phyloP scores from a whole-genome alignment of 2,113 vertebrate genomes.

The Apodemus sylvaticus region DNA sequence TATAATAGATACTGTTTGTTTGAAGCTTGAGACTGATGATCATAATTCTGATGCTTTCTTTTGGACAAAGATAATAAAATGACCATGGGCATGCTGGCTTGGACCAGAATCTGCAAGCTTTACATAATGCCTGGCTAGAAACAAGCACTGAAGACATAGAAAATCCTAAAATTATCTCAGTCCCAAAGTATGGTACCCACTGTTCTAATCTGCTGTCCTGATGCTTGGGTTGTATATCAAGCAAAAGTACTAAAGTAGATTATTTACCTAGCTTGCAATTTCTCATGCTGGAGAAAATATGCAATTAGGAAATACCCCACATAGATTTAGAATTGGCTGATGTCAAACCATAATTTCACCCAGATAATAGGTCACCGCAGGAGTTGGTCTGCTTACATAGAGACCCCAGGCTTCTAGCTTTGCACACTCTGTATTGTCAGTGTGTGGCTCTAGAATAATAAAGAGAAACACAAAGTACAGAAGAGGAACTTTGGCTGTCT shows the following conservation, averaged over 20 bases:
- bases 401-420: not conserved
- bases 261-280: conserved; percentile 61
- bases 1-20: conserved; percentile 59
- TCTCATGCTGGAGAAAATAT: conserved; percentile 63
- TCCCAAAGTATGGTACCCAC: conserved; percentile 22
- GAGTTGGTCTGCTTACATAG: not conserved
- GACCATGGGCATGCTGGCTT: conserved; percentile 43
- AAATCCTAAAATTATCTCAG: conserved; percentile 63
- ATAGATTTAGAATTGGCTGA: conserved; percentile 50
- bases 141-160: conserved; percentile 33
- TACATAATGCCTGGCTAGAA: conserved; percentile 52
- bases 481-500: not conserved
- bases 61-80: conserved; percentile 65
- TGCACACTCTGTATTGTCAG: not conserved
- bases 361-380: conserved; percentile 6
- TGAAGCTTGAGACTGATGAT: conserved; percentile 64
- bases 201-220: conserved; percentile 58
- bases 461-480: not conserved
- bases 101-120: conserved; percentile 59
- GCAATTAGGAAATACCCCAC: conserved; percentile 55
- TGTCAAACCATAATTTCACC: conserved; percentile 54
- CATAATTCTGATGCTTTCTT: conserved; percentile 66
- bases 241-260: conserved; percentile 52
- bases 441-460: not conserved
- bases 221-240: conserved; percentile 48